Base-by-base conservation (phyloP, 1,140 invertebrate genomes). In the Drosophila varians region DNA sequence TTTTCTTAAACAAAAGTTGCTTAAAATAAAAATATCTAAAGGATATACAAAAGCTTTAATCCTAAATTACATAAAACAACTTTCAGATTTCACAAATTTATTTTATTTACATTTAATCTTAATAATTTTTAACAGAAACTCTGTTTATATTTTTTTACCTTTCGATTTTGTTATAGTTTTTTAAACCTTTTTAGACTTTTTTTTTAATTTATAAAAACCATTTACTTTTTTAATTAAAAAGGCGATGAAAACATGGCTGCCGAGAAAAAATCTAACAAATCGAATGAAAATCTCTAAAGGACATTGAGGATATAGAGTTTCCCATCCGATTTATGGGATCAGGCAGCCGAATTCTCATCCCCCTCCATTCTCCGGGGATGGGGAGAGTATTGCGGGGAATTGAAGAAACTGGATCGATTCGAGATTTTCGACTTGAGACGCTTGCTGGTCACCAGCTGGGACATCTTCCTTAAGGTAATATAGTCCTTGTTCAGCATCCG, bases 401-500 rank as follows among this genome's bases (percentile, higher is more conserved):
- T 16, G 9, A 64, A 1, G 3, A 38, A 23, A 9, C 72, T 80
- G 26, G 58, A 66, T 6, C 75, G 46, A 42, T 56, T 58, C 1
- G 60, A 71, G 5, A 58, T 18, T 14, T 54, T 71, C 6, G 36
- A n/a, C 5, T 75, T 80, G 3, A 60, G 2, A 0, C 76, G 65
- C 11, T 75, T 86, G 23, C 26, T 47, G 4, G 65, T 31, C 61
- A 46, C 47, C 54, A 86, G 8, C 7, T 69, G 55, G 0, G 65
- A 34, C 72, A 84, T 75, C 42, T 90, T 90, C 6, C 86, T 72
- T 9, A 87, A 21, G 0, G 74, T 71, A 12, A 89, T 73, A 8
- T 89, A 89, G 4, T 86, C 89, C 11, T 62, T 73, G 43, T 90
- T 90, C 16, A 90, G 66, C 62, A 74, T 78, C 38, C 72, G 77